A percentile compares a stretch with the other conserved stretches of the same genome.
Conservation (phyloP, 2,113 vertebrate genomes). For the Phaethon lepturus region DNA sequence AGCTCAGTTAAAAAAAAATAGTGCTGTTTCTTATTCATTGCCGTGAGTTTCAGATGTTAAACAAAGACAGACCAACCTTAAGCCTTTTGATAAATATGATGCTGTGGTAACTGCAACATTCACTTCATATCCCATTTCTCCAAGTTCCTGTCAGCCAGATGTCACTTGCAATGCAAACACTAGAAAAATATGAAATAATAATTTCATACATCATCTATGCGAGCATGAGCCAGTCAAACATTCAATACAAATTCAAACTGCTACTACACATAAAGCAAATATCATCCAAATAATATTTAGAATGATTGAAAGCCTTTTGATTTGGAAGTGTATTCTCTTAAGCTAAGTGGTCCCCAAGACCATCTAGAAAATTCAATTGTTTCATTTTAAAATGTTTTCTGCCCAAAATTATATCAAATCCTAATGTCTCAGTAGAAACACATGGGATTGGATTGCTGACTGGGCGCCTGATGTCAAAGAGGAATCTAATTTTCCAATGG, state of each 20-base stretch:
- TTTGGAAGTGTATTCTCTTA: slow-evolving; percentile 99
- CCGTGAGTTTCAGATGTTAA: slow-evolving; percentile 68
- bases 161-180: slow-evolving; percentile 86
- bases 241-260: slow-evolving; percentile 90
- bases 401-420: slow-evolving; percentile 98
- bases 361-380: slow-evolving; percentile 99
- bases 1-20: slow-evolving; percentile 30
- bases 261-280: slow-evolving; percentile 86
- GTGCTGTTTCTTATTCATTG: slow-evolving; percentile 27
- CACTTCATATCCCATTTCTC: slow-evolving; percentile 78
- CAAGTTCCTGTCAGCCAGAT: slow-evolving; percentile 84
- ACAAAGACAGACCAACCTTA: slow-evolving; percentile 78
- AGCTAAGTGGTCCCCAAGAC: slow-evolving; percentile 98
- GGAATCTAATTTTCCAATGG: slow-evolving; percentile 98
- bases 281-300: slow-evolving; percentile 95
- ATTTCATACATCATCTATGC: slow-evolving; percentile 88
- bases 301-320: slow-evolving; percentile 99
- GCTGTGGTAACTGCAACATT: slow-evolving; percentile 77
- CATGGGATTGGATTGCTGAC: slow-evolving; percentile 96
- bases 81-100: slow-evolving; percentile 81
- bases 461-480: slow-evolving; percentile 94
- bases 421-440: slow-evolving; percentile 97
- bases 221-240: slow-evolving; percentile 88
- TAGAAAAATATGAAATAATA: slow-evolving; percentile 90
- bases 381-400: slow-evolving; percentile 96